Conservation (phyloP, 2,797 vertebrate genomes). For the Bradypodion ventrale region DNA sequence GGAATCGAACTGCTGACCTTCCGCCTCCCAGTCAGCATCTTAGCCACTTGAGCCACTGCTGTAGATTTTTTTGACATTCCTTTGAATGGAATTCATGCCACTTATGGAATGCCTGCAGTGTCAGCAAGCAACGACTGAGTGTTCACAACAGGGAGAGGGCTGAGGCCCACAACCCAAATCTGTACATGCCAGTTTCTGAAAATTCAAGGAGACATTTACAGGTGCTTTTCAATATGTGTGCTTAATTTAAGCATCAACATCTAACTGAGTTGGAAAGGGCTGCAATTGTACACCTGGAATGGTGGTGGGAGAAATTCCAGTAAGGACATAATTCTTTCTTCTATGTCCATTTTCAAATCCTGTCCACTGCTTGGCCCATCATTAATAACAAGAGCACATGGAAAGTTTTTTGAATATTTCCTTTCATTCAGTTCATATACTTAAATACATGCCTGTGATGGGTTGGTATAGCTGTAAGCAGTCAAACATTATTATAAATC, state of each 20-base stretch:
- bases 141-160: not conserved
- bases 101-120: not conserved
- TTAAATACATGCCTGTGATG: not conserved
- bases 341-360: not conserved
- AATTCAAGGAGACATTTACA: not conserved
- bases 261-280: not conserved
- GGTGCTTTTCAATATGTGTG: not conserved
- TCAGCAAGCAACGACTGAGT: not conserved
- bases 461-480: too few species aligned
- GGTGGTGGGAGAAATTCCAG: not conserved
- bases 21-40: too few species aligned
- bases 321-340: not conserved
- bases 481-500: too few species aligned
- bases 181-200: not conserved
- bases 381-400: not conserved
- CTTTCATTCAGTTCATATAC: not conserved
- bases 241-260: not conserved
- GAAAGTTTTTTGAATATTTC: not conserved
- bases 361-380: not conserved
- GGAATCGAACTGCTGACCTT: too few species aligned
- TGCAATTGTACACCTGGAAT: not conserved
- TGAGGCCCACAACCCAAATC: not conserved
- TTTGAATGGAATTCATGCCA: not conserved
- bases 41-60: too few species aligned
- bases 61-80: not conserved